Percentiles rank a stretch among this genome's conserved stretches.
Conservation (phyloP, 2,888 invertebrate genomes). For the Ichneumoninae sp. region DNA sequence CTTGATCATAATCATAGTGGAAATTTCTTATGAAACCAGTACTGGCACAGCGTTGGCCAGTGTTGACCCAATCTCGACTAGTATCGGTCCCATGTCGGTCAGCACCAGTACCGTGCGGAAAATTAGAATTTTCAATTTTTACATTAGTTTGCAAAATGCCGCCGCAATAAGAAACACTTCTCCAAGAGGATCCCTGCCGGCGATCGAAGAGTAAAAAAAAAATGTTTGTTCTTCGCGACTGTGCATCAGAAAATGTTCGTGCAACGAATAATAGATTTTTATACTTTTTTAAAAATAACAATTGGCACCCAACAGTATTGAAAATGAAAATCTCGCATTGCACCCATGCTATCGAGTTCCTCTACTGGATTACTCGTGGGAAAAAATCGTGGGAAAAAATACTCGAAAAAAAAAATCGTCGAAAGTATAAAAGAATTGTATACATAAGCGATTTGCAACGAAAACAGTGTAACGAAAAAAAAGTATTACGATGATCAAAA, state of each 20-base stretch:
- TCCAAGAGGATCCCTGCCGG: too few relatives aligned
- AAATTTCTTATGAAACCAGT: too few relatives aligned
- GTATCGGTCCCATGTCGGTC: background rate
- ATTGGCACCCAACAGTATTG: background rate
- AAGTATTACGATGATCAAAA: slow-evolving; percentile 12
- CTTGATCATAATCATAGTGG: too few relatives aligned
- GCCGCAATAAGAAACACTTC: too few relatives aligned
- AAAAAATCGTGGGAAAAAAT: too few relatives aligned
- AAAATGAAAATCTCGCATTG: background rate
- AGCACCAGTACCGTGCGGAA: background rate
- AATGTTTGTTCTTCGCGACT: background rate
- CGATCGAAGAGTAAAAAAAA: background rate
- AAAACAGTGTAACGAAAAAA: background rate
- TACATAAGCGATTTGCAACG: background rate
- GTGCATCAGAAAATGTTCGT: too few relatives aligned
- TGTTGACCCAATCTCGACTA: too few relatives aligned
- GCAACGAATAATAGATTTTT: background rate
- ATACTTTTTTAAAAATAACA: background rate
- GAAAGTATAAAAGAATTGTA: background rate
- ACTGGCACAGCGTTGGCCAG: too few relatives aligned
- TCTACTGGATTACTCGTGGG: background rate
- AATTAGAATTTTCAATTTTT: background rate
- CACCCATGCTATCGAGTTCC: background rate
- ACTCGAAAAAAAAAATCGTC: background rate
- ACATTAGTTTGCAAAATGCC: too few relatives aligned